Evolutionary conservation across 2,797 vertebrate species (phyloP), one percentile per base, ranked within the genome.

Genomic region (Galagoides demidoff): DNA sequence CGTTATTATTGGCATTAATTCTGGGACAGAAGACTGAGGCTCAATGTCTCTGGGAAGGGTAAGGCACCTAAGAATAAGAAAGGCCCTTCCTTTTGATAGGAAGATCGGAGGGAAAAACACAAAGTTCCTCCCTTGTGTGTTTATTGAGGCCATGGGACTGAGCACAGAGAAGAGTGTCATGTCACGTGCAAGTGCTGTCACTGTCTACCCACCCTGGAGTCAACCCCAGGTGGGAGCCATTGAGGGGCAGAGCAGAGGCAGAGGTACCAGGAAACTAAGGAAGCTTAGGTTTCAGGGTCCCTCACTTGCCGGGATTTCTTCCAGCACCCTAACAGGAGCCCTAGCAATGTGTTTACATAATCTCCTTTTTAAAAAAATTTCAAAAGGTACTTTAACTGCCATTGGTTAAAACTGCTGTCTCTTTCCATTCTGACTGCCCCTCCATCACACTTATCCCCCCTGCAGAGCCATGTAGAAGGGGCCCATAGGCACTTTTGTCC

Each of bases 371-470:
- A 73, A 7, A 20, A 66, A 87, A 74, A 64, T 39, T 43, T 37
- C 63, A 79, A 85, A 95, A 81, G 79, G 12, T 73, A 55, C 10
- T 94, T 66, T 49, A 55, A 68, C n/a, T 20, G 73, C 31, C 13
- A 11, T 31, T 71, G 43, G 14, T 37, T 77, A 55, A 85, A 88
- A 73, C 23, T 10, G 2, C 25, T 25, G 3, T 61, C 49, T 73
- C 49, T 61, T 85, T 82, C 34, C 16, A 7, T 19, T 61, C 70
- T 10, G 27, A 29, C 34, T 63, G 64, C 55, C 29, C 90, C 27
- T 55, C 66, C 8, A 3, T 70, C 39, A 74, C 1, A 7, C 3
- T 3, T 10, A 17, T 4, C n/a, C 20, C 77, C 73, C n/a, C 37
- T 31, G 9, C 3, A 34, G 86, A 73, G 5, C n/a, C 63, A 22